Percentiles rank a stretch among this genome's conserved stretches.
phyloP scores from a whole-genome alignment of 2,888 invertebrate species.

The Drosophila parthenogenetica region DNA sequence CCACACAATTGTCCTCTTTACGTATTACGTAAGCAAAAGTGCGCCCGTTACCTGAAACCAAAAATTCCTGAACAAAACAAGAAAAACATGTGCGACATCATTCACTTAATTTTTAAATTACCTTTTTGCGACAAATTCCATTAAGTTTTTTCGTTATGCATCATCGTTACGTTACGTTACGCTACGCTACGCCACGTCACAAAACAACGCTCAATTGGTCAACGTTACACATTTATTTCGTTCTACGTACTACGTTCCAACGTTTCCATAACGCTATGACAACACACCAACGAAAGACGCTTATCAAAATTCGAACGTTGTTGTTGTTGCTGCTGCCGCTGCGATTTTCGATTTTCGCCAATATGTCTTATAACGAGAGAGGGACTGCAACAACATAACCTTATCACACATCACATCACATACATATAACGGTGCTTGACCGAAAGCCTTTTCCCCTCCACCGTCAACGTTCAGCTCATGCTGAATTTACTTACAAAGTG shows the following conservation, averaged over 20 bases:
- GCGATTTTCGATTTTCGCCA: constrained; percentile 12
- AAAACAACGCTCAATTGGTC: constrained; percentile 51
- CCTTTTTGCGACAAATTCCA: constrained; percentile 42
- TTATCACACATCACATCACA: not conserved
- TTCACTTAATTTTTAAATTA: constrained; percentile 43
- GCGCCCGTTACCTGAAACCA: constrained; percentile 6
- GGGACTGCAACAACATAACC: constrained; percentile 36
- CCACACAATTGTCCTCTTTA: constrained; percentile 46
- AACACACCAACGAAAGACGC: constrained; percentile 46
- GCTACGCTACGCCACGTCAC: constrained; percentile 23
- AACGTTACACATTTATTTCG: constrained; percentile 30
- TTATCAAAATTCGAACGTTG: constrained; percentile 69
- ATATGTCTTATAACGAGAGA: constrained; percentile 23
- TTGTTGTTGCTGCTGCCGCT: constrained; percentile 59
- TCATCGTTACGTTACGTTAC: constrained; percentile 58
- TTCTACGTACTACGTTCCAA: constrained; percentile 8
- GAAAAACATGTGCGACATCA: constrained; percentile 20
- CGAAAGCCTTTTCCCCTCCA: not conserved
- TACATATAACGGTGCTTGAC: constrained; percentile 38
- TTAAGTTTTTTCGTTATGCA: constrained; percentile 52
- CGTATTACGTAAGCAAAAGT: constrained; percentile 39
- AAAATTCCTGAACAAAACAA: constrained; percentile 20
- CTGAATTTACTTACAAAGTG: constrained; percentile 1
- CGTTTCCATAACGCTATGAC: constrained; percentile 22
- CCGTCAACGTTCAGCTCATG: constrained; percentile 38